Base-by-base conservation (phyloP, 2,888 invertebrate genomes). In the Ferrisia virgata region DNA sequence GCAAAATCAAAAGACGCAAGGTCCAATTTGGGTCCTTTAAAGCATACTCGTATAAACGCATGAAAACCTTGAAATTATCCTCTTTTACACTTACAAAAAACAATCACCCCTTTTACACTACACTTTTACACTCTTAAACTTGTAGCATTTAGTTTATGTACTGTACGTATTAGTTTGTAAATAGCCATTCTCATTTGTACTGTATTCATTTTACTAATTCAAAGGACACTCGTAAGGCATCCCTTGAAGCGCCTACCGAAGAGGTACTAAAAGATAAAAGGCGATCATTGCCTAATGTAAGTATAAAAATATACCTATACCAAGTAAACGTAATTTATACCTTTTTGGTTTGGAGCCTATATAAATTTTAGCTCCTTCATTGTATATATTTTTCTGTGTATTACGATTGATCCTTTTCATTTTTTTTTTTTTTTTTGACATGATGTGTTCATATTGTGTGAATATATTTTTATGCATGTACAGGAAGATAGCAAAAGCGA, bases 251-350 rank as follows among this genome's bases (percentile, higher is more conserved):
- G n/a, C 72, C 72, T 25, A 72, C 33, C 72, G 72, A 72, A 36
- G 72, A 72, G 33, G 72, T 72, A 28, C 36, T 72, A n/a, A 72
- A 72, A 18, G 72, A 72, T 72, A 72, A 72, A 72, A 72, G 72
- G 72, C 72, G 72, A n/a, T 72, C 72, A 15, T 72, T 72, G 72
- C 72, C 72, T 18, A 72, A 72, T 72, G 72, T 72, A 72, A 72
- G 72, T 72, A 33, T 18, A 15, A 69, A 69, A n/a, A n/a, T n/a
- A n/a, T n/a, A n/a, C n/a, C n/a, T 5, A 22, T 64, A 13, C 6
- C 22, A 64, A 28, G 13, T 1, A 28, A 40, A 11, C 13, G 40
- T 40, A 40, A 40, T 40, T 9, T 40, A 5, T 40, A 11, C 6
- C 2, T 40, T 40, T 40, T 40, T 40, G 11, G 40, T 13, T 8